Percentiles rank a stretch among this genome's conserved stretches.
Conservation (phyloP, 1,140 invertebrate species). For the Lepidostoma basale region DNA sequence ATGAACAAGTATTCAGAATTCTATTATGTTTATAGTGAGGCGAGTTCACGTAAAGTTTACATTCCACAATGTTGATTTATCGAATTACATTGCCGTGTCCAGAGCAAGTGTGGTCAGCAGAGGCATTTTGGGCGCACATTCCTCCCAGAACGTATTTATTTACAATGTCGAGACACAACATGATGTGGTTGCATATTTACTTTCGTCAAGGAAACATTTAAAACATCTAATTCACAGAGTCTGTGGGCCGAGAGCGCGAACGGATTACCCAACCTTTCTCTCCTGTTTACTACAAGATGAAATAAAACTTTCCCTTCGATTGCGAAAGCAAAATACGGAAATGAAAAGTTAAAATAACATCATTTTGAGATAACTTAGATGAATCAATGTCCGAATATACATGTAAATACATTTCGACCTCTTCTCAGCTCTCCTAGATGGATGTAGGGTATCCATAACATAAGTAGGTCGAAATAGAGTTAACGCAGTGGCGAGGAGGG, state of each 20-base stretch:
- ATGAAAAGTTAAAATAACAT: background rate
- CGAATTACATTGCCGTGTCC: no score
- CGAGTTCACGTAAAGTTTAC: no score
- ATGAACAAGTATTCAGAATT: no score
- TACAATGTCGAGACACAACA: no score
- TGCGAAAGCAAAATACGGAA: background rate
- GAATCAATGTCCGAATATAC: background rate
- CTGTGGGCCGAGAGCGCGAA: background rate
- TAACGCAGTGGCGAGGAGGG: slow-evolving; percentile 16
- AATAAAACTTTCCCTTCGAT: slow-evolving; percentile 23
- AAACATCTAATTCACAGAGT: no score
- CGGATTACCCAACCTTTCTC: slow-evolving; percentile 24
- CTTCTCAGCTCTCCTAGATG: slow-evolving; percentile 13
- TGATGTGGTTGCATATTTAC: no score
- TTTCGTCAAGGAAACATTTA: no score
- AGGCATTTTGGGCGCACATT: no score
- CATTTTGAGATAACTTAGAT: background rate
- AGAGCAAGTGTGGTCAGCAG: no score
- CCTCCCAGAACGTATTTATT: no score
- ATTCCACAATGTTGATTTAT: no score
- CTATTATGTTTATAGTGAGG: no score
- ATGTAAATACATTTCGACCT: slow-evolving; percentile 13
- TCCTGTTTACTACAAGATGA: background rate
- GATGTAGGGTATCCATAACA: slow-evolving; percentile 32
- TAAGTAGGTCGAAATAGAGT: slow-evolving; percentile 37